phyloP scores from a whole-genome alignment of 2,888 invertebrate genomes.

The Ganaspis brasiliensis region DNA sequence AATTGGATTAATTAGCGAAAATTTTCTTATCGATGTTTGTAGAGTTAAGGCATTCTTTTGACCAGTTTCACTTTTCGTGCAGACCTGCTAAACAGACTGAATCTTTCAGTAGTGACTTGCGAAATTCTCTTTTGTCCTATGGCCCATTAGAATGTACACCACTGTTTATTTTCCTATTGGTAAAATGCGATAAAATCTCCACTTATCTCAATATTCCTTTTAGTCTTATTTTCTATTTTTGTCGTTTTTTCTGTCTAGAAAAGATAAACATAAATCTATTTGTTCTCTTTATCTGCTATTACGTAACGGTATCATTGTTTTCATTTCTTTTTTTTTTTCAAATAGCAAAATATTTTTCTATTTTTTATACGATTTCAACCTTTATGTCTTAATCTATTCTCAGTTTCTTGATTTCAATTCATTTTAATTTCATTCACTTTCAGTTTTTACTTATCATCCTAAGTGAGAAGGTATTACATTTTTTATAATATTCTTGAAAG shows the following conservation, averaged over 20 bases:
- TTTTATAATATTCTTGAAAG: too few species aligned
- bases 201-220: slow-evolving; percentile 13
- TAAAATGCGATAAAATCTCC: slow-evolving; percentile 1
- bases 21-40: neutral
- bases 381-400: too few species aligned
- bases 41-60: slow-evolving; percentile 57
- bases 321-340: too few species aligned
- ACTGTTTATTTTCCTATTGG: neutral
- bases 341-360: too few species aligned
- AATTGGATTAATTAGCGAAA: neutral
- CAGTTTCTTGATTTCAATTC: too few species aligned
- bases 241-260: neutral
- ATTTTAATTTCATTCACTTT: too few species aligned
- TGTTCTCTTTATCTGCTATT: neutral
- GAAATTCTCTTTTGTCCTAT: slow-evolving; percentile 70
- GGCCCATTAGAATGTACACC: slow-evolving; percentile 6
- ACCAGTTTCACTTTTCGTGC: slow-evolving; percentile 77
- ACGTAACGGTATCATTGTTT: neutral
- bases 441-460: too few species aligned
- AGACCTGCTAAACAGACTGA: slow-evolving; percentile 71
- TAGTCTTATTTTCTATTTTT: neutral
- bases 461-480: too few species aligned
- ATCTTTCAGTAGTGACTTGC: slow-evolving; percentile 64
- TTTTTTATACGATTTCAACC: too few species aligned
- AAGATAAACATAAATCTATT: neutral